These are phyloP conservation scores for Sialis lutaria DNA, from an alignment of 2,888 invertebrate species.

Conservation along the genomic window DNA sequence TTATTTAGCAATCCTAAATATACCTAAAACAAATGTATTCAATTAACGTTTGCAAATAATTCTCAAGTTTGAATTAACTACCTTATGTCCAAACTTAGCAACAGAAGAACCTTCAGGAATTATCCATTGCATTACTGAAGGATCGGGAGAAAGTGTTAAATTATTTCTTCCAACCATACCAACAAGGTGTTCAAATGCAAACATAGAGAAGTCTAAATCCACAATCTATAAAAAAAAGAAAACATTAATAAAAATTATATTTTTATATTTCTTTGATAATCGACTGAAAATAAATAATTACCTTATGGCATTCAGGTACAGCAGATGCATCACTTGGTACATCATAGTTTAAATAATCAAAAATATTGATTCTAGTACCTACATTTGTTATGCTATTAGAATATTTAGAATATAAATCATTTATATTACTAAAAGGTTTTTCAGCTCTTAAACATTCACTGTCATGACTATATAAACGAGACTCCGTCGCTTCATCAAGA, in stretches of 20 bases:
- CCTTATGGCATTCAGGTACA: slow-evolving; percentile 14
- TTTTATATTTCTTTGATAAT: slow-evolving; percentile 11
- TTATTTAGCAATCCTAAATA: slow-evolving; percentile 39
- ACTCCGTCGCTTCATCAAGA: slow-evolving; percentile 37
- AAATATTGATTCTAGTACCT: slow-evolving; percentile 30
- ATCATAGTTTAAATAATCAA: slow-evolving; percentile 14
- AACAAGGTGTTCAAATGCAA: slow-evolving; percentile 45
- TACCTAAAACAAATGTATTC: no score
- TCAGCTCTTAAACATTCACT: slow-evolving; percentile 47
- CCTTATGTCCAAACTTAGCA: slow-evolving; percentile 39
- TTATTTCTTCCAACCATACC: slow-evolving; percentile 32
- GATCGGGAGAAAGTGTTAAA: slow-evolving; percentile 31
- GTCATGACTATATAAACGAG: slow-evolving; percentile 38
- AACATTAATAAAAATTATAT: slow-evolving; percentile 1
- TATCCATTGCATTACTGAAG: slow-evolving; percentile 27
- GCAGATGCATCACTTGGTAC: slow-evolving; percentile 15
- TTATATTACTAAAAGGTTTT: slow-evolving; percentile 38
- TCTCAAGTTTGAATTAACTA: slow-evolving; percentile 21
- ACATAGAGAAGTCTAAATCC: slow-evolving; percentile 38
- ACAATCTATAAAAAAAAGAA: slow-evolving; percentile 6
- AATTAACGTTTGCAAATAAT: no score
- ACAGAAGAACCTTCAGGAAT: slow-evolving; percentile 21
- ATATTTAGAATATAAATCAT: slow-evolving; percentile 37
- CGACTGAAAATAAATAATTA: not conserved
- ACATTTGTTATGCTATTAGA: slow-evolving; percentile 32